Conservation (phyloP, 2,888 invertebrate species). For the Gryllus longicercus region DNA sequence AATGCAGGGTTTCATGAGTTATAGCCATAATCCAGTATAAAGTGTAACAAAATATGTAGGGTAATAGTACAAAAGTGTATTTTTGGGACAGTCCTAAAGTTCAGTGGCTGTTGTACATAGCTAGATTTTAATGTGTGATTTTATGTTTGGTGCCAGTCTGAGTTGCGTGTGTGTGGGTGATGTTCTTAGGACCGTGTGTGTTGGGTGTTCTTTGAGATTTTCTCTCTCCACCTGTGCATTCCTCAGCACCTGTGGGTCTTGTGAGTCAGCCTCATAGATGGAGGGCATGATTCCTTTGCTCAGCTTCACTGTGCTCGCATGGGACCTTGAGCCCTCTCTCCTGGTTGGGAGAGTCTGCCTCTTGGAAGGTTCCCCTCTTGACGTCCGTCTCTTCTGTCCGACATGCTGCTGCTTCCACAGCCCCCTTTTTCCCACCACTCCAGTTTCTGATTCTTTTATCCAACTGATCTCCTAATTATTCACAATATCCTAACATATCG, state of each 20-base stretch:
- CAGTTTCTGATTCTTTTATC: too few species aligned
- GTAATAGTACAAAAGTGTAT: too few species aligned
- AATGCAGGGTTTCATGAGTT: too few species aligned
- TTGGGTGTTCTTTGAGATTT: background rate
- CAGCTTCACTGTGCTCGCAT: slow-evolving; percentile 17
- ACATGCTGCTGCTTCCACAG: background rate
- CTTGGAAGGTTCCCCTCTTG: background rate
- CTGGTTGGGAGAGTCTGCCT: background rate
- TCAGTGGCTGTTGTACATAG: background rate
- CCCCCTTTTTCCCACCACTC: background rate
- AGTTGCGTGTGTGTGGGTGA: slow-evolving; percentile 17
- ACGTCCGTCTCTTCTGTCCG: slow-evolving; percentile 4
- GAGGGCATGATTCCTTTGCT: background rate
- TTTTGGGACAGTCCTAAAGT: too few species aligned
- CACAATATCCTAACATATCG: too few species aligned
- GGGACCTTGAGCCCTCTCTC: background rate
- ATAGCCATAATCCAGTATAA: too few species aligned
- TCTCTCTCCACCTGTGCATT: background rate
- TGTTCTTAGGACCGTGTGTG: background rate
- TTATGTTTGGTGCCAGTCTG: background rate
- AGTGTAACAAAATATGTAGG: too few species aligned
- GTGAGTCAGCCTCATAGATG: background rate
- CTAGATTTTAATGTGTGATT: background rate
- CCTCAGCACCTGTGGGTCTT: background rate
- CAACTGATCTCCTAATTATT: too few species aligned